Evolutionary conservation across 2,113 vertebrate genomes (phyloP).

Genomic region (Aythya baeri): DNA sequence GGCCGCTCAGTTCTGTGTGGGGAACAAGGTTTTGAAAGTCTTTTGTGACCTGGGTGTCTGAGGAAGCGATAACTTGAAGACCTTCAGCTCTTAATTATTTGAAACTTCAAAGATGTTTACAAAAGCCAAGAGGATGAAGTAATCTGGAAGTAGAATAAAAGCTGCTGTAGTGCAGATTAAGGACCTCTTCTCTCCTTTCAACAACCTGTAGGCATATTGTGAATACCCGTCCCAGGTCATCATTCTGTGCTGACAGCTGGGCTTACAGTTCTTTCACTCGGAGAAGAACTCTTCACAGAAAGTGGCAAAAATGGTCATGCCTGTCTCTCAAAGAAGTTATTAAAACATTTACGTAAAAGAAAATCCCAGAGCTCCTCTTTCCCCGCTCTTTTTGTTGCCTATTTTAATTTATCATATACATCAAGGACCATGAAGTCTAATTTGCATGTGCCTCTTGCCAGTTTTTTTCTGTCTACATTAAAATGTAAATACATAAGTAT

Average conservation of each 20-base stretch:
- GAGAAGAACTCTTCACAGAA: not conserved
- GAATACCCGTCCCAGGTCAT: not conserved
- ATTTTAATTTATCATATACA: not conserved
- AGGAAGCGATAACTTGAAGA: not conserved
- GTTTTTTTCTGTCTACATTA: not conserved
- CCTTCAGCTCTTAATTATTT: not conserved
- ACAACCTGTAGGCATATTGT: not conserved
- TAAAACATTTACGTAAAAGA: not conserved
- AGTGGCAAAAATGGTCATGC: not conserved
- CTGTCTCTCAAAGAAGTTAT: not conserved
- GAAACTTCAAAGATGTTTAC: not conserved
- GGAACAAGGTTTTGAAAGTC: not conserved
- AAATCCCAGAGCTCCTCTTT: not conserved
- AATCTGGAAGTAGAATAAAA: not conserved
- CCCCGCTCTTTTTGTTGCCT: not conserved
- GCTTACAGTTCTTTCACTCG: not conserved
- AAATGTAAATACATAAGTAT: not conserved
- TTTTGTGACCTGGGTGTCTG: not conserved
- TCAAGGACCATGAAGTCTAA: not conserved
- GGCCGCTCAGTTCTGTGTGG: not conserved
- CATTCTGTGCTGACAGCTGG: not conserved
- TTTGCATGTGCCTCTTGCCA: not conserved
- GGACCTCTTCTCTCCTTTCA: not conserved
- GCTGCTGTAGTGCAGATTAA: not conserved
- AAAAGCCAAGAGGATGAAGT: not conserved